Conservation (phyloP, 2,113 vertebrate species). For the Murina feae region DNA sequence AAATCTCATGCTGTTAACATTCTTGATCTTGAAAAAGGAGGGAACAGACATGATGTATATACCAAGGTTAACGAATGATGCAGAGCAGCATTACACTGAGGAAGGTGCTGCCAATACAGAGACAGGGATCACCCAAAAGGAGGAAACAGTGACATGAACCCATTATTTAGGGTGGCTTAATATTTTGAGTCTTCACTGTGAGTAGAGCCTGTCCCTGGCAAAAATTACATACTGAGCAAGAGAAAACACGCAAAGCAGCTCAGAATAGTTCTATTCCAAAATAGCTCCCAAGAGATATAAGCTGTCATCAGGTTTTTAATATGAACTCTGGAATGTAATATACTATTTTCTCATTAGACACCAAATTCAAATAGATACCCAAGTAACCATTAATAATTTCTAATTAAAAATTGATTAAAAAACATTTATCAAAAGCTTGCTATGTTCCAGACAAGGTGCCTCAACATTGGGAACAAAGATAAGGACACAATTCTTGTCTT, state of each 20-base stretch:
- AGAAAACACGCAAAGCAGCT: slow-evolving; percentile 30
- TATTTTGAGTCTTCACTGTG: slow-evolving; percentile 44
- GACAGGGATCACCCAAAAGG: neutral
- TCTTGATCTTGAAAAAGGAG: neutral
- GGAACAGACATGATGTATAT: neutral
- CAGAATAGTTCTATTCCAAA: neutral
- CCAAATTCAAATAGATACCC: slow-evolving; percentile 5
- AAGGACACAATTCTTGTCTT: neutral
- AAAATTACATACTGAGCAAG: slow-evolving; percentile 47
- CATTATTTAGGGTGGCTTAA: neutral
- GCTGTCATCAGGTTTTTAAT: neutral
- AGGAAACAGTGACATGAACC: neutral
- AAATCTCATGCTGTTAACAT: neutral
- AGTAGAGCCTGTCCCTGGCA: slow-evolving; percentile 51
- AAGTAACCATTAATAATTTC: slow-evolving; percentile 1
- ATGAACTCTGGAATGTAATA: neutral
- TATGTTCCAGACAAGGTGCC: neutral
- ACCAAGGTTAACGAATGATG: neutral
- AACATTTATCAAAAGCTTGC: neutral
- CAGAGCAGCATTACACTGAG: neutral
- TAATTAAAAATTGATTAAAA: slow-evolving; percentile 20
- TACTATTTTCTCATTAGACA: slow-evolving; percentile 15
- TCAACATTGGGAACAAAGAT: neutral
- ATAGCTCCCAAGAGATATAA: neutral
- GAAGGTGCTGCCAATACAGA: neutral